Percentiles rank a stretch among this genome's conserved stretches.
phyloP scores from a whole-genome alignment of 2,797 vertebrate species.

The Schizopygopsis malacanthus region DNA sequence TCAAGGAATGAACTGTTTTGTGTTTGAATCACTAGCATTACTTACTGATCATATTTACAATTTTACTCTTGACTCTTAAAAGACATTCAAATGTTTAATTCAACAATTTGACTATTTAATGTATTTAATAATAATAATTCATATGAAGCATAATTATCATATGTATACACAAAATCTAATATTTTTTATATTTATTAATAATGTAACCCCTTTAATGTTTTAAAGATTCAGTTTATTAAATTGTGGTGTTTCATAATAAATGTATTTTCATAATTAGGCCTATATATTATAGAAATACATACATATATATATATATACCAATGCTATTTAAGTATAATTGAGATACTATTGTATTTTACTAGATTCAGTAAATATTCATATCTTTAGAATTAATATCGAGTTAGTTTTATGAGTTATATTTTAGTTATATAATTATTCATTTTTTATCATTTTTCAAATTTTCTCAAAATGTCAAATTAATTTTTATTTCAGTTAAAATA shows the following conservation, averaged over 20 bases:
- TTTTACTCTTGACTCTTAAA: not conserved
- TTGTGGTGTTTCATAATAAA: not conserved
- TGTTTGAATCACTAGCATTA: not conserved
- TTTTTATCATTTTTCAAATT: too few relatives aligned
- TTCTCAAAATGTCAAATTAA: too few relatives aligned
- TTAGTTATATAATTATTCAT: too few relatives aligned
- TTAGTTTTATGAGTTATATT: too few relatives aligned
- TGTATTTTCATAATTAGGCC: not conserved
- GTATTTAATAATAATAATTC: not conserved
- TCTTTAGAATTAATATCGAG: too few relatives aligned
- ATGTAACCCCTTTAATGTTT: not conserved
- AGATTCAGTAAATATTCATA: not conserved
- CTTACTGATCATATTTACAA: not conserved
- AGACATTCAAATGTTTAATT: not conserved
- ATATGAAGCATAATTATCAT: not conserved
- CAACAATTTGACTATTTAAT: not conserved
- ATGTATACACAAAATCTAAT: not conserved
- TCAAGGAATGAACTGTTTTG: not conserved
- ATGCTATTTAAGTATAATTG: not conserved
- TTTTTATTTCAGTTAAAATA: too few relatives aligned
- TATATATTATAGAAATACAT: not conserved
- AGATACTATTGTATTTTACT: not conserved
- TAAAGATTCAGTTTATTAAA: not conserved
- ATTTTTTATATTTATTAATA: not conserved
- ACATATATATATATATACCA: not conserved